Base-by-base conservation (phyloP, 2,888 invertebrate genomes). In the Ligdia adustata region DNA sequence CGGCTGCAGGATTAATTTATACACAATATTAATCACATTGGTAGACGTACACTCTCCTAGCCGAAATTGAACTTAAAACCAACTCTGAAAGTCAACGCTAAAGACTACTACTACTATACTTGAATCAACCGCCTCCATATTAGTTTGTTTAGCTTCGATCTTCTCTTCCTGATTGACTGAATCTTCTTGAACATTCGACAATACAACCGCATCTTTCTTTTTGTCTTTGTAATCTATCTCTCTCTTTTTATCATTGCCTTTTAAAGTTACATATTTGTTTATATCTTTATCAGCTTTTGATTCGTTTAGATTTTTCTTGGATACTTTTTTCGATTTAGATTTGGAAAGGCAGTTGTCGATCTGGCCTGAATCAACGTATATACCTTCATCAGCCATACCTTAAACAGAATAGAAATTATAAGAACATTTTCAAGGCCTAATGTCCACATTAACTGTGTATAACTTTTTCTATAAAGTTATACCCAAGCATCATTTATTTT, bases 281-380 rank as follows among this genome's bases (percentile, higher is more conserved):
- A 3, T n/a, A 13, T 37, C 45, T 29, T 1, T 38, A 4, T 11
- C n/a, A 6, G 28, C 11, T 2, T 11, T 15, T 4, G 9, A 9
- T 9, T 27, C 35, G 5, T n/a, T 26, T 4, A n/a, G 6, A 38
- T 24, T 26, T 18, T 13, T 41, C 3, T 7, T 39, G 6, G 13
- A 9, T 9, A 26, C 35, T 9, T 15, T 14, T 9, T 26, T 9
- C 27, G 35, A 27, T 32, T 9, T 22, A 2, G 15, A 4, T 31
- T 12, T 44, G 6, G 9, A 34, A 53, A 47, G 3, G 42, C 31
- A 53, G 7, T 24, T 31, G 12, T 41, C 40, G 0, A 44, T 18
- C 7, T 51, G 50, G 4, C 47, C 53, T 5, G 50, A 55, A 32
- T 49, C 41, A 1, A 34, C 39, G n/a, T 34, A 40, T 3, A 28